Base-by-base conservation (phyloP, 2,797 vertebrate genomes). In the Coccyzus lansbergi region DNA sequence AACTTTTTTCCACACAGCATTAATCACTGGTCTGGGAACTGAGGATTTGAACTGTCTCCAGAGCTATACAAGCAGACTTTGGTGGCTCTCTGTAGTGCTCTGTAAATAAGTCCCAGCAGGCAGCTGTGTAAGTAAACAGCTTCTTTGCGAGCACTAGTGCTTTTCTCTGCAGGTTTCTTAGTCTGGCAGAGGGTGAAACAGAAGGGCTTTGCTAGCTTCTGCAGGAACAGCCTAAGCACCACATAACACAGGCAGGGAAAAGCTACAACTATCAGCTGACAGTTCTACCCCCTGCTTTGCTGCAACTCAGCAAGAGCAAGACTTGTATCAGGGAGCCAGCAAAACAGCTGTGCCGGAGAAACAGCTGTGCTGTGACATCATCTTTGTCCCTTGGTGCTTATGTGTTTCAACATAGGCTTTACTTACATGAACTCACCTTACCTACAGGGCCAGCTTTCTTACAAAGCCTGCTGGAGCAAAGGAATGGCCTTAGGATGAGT, bases 21-120 rank as follows among this genome's bases (percentile, higher is more conserved):
- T 97, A 96, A 97, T 88, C 96, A 91, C 36, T 10, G 64, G 68
- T 70, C 88, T 91, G 70, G 92, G 40, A 78, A 84, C 77, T 55
- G 77, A 92, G 93, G 86, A 80, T 94, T 92, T 72, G 90, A 92
- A 85, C 88, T 1, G 49, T 90, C 90, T 95, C 94, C 59, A 92
- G 93, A 93, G 65, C 92, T 94, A 74, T 14, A 44, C 86, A 94
- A 94, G 91, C 93, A 93, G 79, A 77, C 80, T 92, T 78, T 84
- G 77, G 78, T 91, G 78, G 70, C 91, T 96, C 92, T 82, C 96
- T 80, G 94, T 83, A 86, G 93, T 65, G 46, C 75, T 86, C 86
- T 91, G 89, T 92, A 97, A 97, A 97, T 90, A 95, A 96, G 90
- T 82, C 94, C 92, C 95, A 85, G 58, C 85, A 95, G 97, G 95